Base-by-base conservation (phyloP, 1,140 invertebrate species). In the Hyles euphorbiae region DNA sequence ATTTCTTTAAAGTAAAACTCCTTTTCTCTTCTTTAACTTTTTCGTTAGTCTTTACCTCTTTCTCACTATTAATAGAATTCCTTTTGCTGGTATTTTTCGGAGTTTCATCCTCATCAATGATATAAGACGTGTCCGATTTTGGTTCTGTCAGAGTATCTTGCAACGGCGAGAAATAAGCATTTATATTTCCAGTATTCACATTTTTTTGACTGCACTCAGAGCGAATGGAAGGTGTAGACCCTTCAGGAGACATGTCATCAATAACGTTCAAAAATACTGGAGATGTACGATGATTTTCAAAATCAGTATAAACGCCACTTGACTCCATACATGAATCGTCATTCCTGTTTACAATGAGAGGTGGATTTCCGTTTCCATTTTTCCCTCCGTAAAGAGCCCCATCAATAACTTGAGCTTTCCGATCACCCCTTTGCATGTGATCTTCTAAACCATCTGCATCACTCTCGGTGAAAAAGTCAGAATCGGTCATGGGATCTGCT, bases 401-500 rank as follows among this genome's bases (percentile, higher is more conserved):
- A 81, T 96, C 95, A 45, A 96, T 96, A 4, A 96, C 94, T 82
- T 95, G 94, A 10, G 94, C 94, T 56, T 89, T 87, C 11, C 94
- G 89, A 76, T 96, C 94, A 3, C 94, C 93, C 56, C 91, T 85
- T 61, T 91, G 66, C 76, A 93, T 85, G 81, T 93, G 89, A 32
- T 96, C 94, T 61, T 96, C 94, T 78, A 94, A 91, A 2, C 92
- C 93, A 78, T 96, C 95, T 0, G 94, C 94, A 86, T 96, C 95
- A 69, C 94, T 95, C 87, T 96, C 95, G 5, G 95, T 96, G 74
- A 96, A 96, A 78, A 96, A 96, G 78, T 96, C 95, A 0, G 95
- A 96, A 83, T 96, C 95, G 0, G 95, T 96, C 95, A 96, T 96
- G 1, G 95, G 94, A 85, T 96, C 95, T 58, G 92, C 92, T 40